Evolutionary conservation across 2,888 invertebrate species (phyloP), one percentile per base, ranked within the genome.

Genomic region (Zele albiditarsus): DNA sequence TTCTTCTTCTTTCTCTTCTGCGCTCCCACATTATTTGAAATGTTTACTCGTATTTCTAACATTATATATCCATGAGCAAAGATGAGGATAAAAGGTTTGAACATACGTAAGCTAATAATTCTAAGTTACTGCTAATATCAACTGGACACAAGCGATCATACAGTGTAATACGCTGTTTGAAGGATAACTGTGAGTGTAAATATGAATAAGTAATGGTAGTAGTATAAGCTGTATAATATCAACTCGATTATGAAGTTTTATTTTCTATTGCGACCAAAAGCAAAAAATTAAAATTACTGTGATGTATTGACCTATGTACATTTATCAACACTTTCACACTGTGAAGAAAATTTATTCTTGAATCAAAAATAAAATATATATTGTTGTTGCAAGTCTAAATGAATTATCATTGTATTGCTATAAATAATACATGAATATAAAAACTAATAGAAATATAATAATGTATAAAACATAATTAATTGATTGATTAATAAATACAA

Each of bases 111-210:
- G 78, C 82, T 82, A 84, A 83, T 84, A 84, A 83, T 83, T 82
- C 82, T 79, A 78, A 81, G 80, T 83, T 82, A 81, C 80, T 80
- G 81, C 79, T 82, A 83, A 82, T 80, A 79, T 81, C 76, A 77
- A 71, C 57, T 68, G 66, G 60, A 69, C 76, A 73, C 71, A 74
- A 77, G 66, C 71, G 68, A 53, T 23, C 53, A 53, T 8, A 23
- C 23, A 74, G 62, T 38, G 53, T 68, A 58, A 38, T 72, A 57
- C 28, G 28, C 62, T 73, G 71, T 73, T 72, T 65, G 66, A 46
- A 49, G 75, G 31, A 62, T 68, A 71, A 63, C 67, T 72, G 72
- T 42, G 66, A 33, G 62, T 72, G 23, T 38, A 38, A 38, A 38
- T 38, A 38, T 38, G 46, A 46, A 27, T 38, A 42, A 46, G 20